Conservation (phyloP, 2,888 invertebrate species). For the Chorisops tibialis region DNA sequence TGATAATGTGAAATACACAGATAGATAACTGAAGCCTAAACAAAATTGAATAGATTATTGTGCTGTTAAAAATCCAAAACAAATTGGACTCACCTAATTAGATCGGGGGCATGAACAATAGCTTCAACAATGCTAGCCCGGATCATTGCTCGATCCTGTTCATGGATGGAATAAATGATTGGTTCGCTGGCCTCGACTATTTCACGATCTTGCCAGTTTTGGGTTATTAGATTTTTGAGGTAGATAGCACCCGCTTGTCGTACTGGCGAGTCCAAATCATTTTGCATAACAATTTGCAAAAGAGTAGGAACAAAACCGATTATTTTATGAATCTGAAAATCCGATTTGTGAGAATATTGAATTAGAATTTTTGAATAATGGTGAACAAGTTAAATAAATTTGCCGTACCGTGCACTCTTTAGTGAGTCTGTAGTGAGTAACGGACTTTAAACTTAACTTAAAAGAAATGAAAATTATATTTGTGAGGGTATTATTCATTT, state of each 20-base stretch:
- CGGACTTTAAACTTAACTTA: too few relatives aligned
- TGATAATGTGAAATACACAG: slow-evolving; percentile 90
- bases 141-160: slow-evolving; percentile 92
- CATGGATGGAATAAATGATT: slow-evolving; percentile 83
- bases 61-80: not conserved
- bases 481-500: too few relatives aligned
- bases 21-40: slow-evolving; percentile 74
- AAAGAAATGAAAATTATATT: too few relatives aligned
- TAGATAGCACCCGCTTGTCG: slow-evolving; percentile 96
- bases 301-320: slow-evolving; percentile 94
- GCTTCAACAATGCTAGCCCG: slow-evolving; percentile 94
- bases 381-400: not conserved
- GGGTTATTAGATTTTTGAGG: slow-evolving; percentile 87
- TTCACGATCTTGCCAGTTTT: slow-evolving; percentile 85
- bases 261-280: slow-evolving; percentile 84
- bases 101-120: slow-evolving; percentile 86
- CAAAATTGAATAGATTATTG: slow-evolving; percentile 5
- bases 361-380: not conserved
- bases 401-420: not conserved
- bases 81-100: slow-evolving; percentile 60
- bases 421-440: too few relatives aligned
- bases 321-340: slow-evolving; percentile 79
- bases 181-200: slow-evolving; percentile 68
- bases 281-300: slow-evolving; percentile 89
- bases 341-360: too few relatives aligned